These are phyloP conservation scores for Columba livia DNA, from an alignment of 2,113 vertebrate genomes.

Conservation along the genomic window DNA sequence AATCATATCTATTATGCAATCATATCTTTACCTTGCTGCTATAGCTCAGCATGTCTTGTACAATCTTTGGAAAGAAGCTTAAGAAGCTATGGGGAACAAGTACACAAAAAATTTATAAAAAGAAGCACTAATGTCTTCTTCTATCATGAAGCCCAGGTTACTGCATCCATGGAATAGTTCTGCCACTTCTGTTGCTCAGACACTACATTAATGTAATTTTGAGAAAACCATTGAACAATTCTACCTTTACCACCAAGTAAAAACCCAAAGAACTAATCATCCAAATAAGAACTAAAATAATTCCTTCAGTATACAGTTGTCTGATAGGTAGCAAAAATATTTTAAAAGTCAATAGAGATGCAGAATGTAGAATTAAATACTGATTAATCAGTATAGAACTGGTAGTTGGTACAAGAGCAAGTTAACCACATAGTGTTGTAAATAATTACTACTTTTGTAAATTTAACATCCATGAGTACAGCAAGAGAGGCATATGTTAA, in stretches of 20 bases:
- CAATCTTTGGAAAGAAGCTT: slow-evolving; percentile 8
- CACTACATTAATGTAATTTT: neutral
- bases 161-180: neutral
- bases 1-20: slow-evolving; percentile 28
- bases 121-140: neutral
- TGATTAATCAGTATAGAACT: neutral
- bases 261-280: neutral
- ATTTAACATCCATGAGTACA: neutral
- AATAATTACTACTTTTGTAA: slow-evolving; percentile 5
- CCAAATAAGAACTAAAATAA: neutral
- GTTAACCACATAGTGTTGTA: neutral
- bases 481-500: neutral
- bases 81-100: neutral
- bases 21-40: neutral
- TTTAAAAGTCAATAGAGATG: slow-evolving; percentile 13
- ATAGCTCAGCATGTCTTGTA: neutral
- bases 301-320: neutral
- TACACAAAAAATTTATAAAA: neutral
- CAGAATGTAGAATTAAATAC: slow-evolving; percentile 41
- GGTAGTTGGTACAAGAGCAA: neutral
- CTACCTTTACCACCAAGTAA: neutral
- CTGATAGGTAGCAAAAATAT: neutral
- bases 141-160: neutral
- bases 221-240: neutral
- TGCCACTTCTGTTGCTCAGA: neutral